Conservation (phyloP, 1,140 invertebrate species). For the Lasioglossum baleicum region DNA sequence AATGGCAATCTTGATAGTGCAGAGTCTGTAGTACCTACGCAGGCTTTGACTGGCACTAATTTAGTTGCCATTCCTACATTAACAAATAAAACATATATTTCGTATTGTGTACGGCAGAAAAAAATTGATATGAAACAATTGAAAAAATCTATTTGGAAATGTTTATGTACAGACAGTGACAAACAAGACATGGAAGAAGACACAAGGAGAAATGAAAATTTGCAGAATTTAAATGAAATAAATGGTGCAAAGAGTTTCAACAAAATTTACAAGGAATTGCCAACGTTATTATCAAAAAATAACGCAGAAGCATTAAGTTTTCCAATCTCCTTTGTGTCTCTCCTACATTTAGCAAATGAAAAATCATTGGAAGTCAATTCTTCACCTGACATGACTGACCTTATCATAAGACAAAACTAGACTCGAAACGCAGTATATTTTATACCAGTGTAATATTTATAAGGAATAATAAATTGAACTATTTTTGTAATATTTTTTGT, state of each 20-base stretch:
- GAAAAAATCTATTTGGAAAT: slow-evolving; percentile 86
- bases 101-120: slow-evolving; percentile 88
- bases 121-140: slow-evolving; percentile 90
- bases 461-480: too few species aligned
- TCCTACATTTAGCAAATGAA: slow-evolving; percentile 91
- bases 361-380: slow-evolving; percentile 74
- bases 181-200: slow-evolving; percentile 39
- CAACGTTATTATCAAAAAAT: slow-evolving; percentile 81
- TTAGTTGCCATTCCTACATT: slow-evolving; percentile 81
- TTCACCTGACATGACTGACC: slow-evolving; percentile 54
- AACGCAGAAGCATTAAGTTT: slow-evolving; percentile 87
- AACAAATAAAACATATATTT: slow-evolving; percentile 83
- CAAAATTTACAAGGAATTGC: slow-evolving; percentile 82
- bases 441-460: too few species aligned
- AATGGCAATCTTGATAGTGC: slow-evolving; percentile 72
- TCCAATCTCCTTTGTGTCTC: slow-evolving; percentile 87
- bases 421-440: too few species aligned
- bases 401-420: slow-evolving; percentile 53
- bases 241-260: slow-evolving; percentile 73
- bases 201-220: slow-evolving; percentile 61
- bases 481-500: too few species aligned
- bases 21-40: slow-evolving; percentile 75
- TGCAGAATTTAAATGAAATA: slow-evolving; percentile 46
- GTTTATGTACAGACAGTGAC: slow-evolving; percentile 65
- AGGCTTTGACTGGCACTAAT: slow-evolving; percentile 79